Evolutionary conservation across 1,140 invertebrate species (phyloP).

Genomic region (Liolophura sinensis): DNA sequence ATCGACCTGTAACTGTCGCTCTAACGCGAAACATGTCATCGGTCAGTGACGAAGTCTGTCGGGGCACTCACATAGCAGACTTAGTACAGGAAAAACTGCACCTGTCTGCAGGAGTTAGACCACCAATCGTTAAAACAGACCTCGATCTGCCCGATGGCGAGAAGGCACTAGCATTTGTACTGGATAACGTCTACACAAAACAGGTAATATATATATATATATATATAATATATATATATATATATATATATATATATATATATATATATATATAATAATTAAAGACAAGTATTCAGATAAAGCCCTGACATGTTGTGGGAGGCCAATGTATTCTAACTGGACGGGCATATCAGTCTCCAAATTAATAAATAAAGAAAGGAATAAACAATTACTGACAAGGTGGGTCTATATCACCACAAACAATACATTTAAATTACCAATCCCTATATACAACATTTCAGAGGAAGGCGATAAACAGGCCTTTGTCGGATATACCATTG

Average conservation of each 20-base stretch:
- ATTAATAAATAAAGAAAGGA: background rate
- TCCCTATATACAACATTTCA: too few relatives aligned
- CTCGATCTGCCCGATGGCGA: constrained; percentile 19
- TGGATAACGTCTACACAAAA: constrained; percentile 31
- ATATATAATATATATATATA: background rate
- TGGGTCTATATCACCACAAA: background rate
- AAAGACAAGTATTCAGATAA: background rate
- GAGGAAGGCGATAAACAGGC: too few relatives aligned
- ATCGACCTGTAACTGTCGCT: too few relatives aligned
- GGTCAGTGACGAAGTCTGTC: too few relatives aligned
- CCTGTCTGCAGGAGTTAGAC: too few relatives aligned
- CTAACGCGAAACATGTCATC: too few relatives aligned
- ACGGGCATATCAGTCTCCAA: background rate
- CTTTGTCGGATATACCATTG: too few relatives aligned
- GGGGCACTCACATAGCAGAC: too few relatives aligned
- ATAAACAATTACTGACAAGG: background rate
- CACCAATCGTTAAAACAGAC: constrained; percentile 22
- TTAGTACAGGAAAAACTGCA: too few relatives aligned
- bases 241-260: background rate
- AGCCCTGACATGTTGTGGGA: too few relatives aligned
- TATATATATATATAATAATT: background rate
- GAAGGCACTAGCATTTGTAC: constrained; percentile 32
- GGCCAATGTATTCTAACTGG: too few relatives aligned
- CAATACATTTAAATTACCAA: too few relatives aligned
- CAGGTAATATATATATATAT: constrained; percentile 18